Evolutionary conservation across 2,888 invertebrate genomes (phyloP).

Genomic region (Hybos culiciformis): DNA sequence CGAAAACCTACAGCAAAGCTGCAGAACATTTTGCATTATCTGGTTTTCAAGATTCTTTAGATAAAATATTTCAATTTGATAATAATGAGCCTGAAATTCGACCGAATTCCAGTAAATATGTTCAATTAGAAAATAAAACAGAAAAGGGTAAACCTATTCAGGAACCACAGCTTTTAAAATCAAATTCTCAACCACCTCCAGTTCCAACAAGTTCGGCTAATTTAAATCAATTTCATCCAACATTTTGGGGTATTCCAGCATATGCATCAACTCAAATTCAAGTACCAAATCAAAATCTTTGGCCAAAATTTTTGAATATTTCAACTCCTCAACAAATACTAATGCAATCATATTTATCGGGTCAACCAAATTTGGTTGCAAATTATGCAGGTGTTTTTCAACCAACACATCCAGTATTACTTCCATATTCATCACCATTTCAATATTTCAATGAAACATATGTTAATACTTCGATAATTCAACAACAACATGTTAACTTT

Average conservation of each 20-base stretch:
- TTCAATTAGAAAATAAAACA: neutral
- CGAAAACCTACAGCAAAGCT: neutral
- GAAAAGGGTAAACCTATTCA: neutral
- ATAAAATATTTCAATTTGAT: constrained; percentile 1
- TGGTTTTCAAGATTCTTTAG: neutral
- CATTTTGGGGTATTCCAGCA: neutral
- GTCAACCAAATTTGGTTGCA: neutral
- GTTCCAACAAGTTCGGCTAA: neutral
- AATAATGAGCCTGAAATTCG: neutral
- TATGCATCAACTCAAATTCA: neutral
- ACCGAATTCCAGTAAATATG: neutral
- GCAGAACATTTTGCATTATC: constrained; percentile 2
- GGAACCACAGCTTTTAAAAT: neutral
- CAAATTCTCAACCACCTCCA: neutral
- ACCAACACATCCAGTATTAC: neutral
- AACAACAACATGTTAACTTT: neutral
- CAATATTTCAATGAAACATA: neutral
- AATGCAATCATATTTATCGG: constrained; percentile 1
- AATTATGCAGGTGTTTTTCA: neutral
- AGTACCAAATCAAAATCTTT: neutral
- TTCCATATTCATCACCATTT: neutral
- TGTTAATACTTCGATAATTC: neutral
- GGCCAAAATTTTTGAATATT: neutral
- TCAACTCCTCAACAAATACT: neutral
- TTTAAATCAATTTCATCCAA: neutral